Conservation (phyloP, 2,113 vertebrate genomes). For the Xenopus tropicalis region UCB_Xtro_10.0 CM004448.2:47609001-47609500, state of each 20-base stretch:
- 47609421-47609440: constrained; percentile 46
- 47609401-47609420: constrained; percentile 45
- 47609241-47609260: background rate
- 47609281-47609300: constrained; percentile 23
- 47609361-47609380: constrained; percentile 52
- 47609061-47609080: too few relatives aligned
- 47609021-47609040: too few relatives aligned
- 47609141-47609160: too few relatives aligned
- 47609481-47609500: constrained; percentile 20
- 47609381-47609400: constrained; percentile 52
- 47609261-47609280: constrained; percentile 17
- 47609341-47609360: constrained; percentile 47
- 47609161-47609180: too few relatives aligned
- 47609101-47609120: too few relatives aligned
- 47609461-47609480: constrained; percentile 28
- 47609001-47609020: too few relatives aligned
- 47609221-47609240: background rate
- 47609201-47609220: background rate
- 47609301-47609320: constrained; percentile 37
- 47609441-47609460: constrained; percentile 24
- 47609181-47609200: too few relatives aligned
- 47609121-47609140: too few relatives aligned
- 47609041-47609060: too few relatives aligned
- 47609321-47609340: constrained; percentile 49
- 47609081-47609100: too few relatives aligned